Base-by-base conservation (phyloP, 2,888 invertebrate genomes). In the Xanthorhoe spadicearia region DNA sequence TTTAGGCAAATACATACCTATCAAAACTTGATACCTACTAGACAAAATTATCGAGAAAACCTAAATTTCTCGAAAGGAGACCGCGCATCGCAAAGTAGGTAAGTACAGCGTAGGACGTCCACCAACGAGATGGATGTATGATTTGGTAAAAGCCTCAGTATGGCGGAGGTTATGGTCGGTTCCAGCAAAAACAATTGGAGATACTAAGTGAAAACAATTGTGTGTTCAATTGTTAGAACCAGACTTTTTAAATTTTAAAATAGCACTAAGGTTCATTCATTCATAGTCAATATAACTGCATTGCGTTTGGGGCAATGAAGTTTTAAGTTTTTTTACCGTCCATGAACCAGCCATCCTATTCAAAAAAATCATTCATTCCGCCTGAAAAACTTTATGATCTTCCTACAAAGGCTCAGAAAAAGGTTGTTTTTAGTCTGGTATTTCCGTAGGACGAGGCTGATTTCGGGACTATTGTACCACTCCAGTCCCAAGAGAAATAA, bases 351-450 rank as follows among this genome's bases (percentile, higher is more conserved):
- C 17, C 8, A 48, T 13, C 38, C 10, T 4, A n/a, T 48, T 17
- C 48, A 48, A 48, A 48, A 48, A 17, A 15, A 15, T 15, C 17
- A 48, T 48, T 48, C 17, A 17, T 48, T 15, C 38, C 38, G 3
- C n/a, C 46, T 48, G 48, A 48, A 48, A 43, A 48, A 48, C 48
- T 48, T 48, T 17, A 48, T 48, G 15, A 17, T 8, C 48, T 48
- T 2, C 17, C 17, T 13, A 6, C 48, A 17, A 48, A 48, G 48
- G 17, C 7, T 48, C 17, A 17, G 15, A 48, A 23, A 48, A 48
- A 48, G 48, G 48, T 48, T 48, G 48, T 17, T 17, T 48, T 48
- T 43, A 13, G 13, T 3, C 1, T 43, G 38, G 13, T 13, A 43
- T 13, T 48, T 48, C 15, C 15, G 17, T n/a, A 48, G 15, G 48